Conservation (phyloP, 2,113 vertebrate genomes). For the Suncus etruscus region DNA sequence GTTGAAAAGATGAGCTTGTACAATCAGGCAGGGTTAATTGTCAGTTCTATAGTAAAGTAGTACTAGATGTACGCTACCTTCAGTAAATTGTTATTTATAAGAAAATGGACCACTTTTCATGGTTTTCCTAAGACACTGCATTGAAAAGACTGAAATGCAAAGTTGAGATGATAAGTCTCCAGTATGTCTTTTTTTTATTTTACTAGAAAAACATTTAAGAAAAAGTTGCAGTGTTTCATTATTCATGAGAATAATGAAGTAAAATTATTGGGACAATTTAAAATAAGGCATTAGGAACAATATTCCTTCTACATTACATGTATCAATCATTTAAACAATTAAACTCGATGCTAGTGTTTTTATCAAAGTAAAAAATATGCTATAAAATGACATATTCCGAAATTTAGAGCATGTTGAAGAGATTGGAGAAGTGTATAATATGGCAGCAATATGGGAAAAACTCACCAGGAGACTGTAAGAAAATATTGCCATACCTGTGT, state of each 20-base stretch:
- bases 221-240: not conserved
- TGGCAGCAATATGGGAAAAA: not conserved
- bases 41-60: too few species aligned
- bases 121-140: not conserved
- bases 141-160: not conserved
- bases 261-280: not conserved
- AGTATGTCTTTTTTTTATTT: too few species aligned
- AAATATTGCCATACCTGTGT: not conserved
- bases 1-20: too few species aligned
- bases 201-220: not conserved
- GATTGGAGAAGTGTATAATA: not conserved
- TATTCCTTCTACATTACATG: not conserved
- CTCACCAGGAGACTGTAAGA: not conserved
- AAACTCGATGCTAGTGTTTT: not conserved
- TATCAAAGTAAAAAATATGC: not conserved
- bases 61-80: too few species aligned
- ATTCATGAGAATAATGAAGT: constrained; percentile 6
- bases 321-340: not conserved
- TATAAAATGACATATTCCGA: not conserved
- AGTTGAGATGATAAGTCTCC: not conserved
- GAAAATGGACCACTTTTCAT: not conserved
- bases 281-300: not conserved
- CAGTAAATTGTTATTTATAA: too few species aligned
- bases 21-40: too few species aligned
- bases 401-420: not conserved